A percentile compares a stretch with the other conserved stretches of the same genome.
Evolutionary conservation across 1,140 invertebrate species (phyloP).

Genomic region (Drosophila subobscura): DNA sequence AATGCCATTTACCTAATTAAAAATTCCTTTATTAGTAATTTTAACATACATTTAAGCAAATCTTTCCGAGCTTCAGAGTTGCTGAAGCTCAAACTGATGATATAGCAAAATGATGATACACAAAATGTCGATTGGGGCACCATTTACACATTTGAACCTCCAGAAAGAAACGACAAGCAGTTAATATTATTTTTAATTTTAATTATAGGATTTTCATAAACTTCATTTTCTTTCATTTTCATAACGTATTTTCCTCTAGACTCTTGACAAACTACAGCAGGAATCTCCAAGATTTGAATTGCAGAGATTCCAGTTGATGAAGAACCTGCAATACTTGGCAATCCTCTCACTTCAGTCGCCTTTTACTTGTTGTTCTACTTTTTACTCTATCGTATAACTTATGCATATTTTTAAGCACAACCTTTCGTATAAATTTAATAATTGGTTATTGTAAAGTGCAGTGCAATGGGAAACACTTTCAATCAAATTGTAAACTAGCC

Average conservation of each 20-base stretch:
- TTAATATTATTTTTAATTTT: too few relatives aligned
- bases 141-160: too few relatives aligned
- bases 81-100: not conserved
- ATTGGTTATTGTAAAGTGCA: too few relatives aligned
- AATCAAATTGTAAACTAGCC: not conserved
- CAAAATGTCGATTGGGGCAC: too few relatives aligned
- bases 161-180: too few relatives aligned
- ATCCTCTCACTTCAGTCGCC: constrained; percentile 1
- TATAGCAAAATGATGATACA: not conserved
- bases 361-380: not conserved
- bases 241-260: too few relatives aligned
- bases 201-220: too few relatives aligned
- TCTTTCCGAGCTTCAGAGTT: constrained; percentile 7
- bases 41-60: constrained; percentile 43
- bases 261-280: too few relatives aligned
- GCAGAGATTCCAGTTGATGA: constrained; percentile 16
- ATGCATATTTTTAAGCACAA: too few relatives aligned
- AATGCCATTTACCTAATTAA: constrained; percentile 71
- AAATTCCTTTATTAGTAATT: constrained; percentile 48
- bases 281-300: not conserved
- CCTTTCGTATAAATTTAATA: too few relatives aligned
- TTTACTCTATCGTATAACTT: too few relatives aligned
- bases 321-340: not conserved
- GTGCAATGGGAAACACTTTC: not conserved
- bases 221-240: too few relatives aligned